Evolutionary conservation across 2,888 invertebrate species (phyloP).

Genomic region (Limnephilus auricula): DNA sequence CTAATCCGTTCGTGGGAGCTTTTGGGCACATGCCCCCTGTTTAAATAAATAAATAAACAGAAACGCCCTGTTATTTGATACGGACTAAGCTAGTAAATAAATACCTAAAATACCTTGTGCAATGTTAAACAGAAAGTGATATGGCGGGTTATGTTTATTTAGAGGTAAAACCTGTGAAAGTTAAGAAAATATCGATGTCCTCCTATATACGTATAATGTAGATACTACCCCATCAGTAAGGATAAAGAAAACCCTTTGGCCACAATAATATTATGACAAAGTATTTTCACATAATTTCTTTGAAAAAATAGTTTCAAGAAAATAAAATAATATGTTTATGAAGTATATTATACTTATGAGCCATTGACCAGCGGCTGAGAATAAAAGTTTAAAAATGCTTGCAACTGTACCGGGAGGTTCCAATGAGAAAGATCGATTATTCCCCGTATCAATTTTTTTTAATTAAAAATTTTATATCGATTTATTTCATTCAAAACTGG

Average conservation of each 20-base stretch:
- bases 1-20: background rate
- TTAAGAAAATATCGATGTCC: background rate
- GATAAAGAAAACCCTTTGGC: background rate
- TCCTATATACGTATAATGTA: background rate
- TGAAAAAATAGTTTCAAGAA: background rate
- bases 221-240: too few relatives aligned
- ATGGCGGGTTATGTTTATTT: constrained; percentile 3
- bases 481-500: too few relatives aligned
- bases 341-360: too few relatives aligned
- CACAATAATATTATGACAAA: background rate
- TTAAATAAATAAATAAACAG: constrained; percentile 14
- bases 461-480: too few relatives aligned
- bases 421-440: too few relatives aligned
- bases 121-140: constrained; percentile 23
- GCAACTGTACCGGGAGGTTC: too few relatives aligned
- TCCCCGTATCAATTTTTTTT: too few relatives aligned
- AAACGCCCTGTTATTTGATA: constrained; percentile 14
- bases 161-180: background rate
- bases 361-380: too few relatives aligned
- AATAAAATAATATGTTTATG: too few relatives aligned
- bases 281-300: background rate
- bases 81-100: background rate
- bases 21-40: background rate
- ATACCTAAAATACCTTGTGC: background rate
- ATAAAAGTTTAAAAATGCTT: too few relatives aligned